Conservation (phyloP, 37 sponge, comb jelly and placozoan species). For the Tethya wilhelma region DNA sequence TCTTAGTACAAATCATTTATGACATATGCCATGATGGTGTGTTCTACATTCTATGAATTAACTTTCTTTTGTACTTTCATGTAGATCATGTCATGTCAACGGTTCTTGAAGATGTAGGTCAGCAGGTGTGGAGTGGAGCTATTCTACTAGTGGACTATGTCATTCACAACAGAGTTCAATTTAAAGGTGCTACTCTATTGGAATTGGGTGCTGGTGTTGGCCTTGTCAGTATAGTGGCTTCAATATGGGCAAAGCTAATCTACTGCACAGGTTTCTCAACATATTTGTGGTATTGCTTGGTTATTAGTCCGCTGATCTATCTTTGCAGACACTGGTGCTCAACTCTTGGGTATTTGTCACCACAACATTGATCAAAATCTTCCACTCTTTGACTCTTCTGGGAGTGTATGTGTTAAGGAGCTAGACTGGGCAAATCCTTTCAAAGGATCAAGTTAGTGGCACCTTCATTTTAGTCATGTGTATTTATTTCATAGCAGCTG, state of each 20-base stretch:
- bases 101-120: conserved; percentile 18
- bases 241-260: conserved; percentile 1
- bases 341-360: conserved; percentile 39
- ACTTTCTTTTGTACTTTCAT: no score
- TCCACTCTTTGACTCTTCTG: neutral
- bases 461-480: no score
- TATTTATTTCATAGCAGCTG: neutral
- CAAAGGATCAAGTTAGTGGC: no score
- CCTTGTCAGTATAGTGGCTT: conserved; percentile 40
- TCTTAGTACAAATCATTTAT: no score
- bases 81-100: conserved; percentile 61
- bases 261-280: conserved; percentile 64
- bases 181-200: conserved; percentile 16
- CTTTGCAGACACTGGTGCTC: conserved; percentile 37
- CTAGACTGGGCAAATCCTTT: conserved; percentile 46
- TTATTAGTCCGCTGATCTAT: no score
- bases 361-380: conserved; percentile 31
- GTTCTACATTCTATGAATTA: no score
- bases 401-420: conserved; percentile 29
- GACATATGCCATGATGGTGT: no score
- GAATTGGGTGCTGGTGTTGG: conserved; percentile 66
- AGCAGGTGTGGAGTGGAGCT: conserved; percentile 64
- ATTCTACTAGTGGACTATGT: conserved; percentile 49
- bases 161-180: neutral
- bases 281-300: no score